Percentiles rank a stretch among this genome's conserved stretches.
These are phyloP conservation scores for Sesamia nonagrioides DNA, from an alignment of 1,140 invertebrate species.

Conservation along the genomic window DNA sequence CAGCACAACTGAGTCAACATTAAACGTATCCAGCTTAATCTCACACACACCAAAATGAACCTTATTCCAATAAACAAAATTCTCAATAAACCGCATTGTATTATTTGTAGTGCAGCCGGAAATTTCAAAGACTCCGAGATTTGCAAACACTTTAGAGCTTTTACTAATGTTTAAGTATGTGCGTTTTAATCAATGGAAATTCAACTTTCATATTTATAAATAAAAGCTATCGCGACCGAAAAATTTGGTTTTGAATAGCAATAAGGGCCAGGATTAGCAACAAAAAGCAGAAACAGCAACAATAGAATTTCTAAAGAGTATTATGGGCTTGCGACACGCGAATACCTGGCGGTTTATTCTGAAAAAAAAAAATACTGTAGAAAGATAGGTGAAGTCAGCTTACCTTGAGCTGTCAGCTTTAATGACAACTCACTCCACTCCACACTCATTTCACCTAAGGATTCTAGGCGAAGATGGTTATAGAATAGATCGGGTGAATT, in stretches of 20 bases:
- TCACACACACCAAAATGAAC: background rate
- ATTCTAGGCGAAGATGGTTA: too few species aligned
- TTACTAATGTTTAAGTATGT: conserved; percentile 4
- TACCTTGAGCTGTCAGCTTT: too few species aligned
- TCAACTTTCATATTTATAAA: background rate
- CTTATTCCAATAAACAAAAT: background rate
- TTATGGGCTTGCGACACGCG: conserved; percentile 9
- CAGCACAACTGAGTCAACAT: conserved; percentile 45
- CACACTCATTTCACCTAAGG: too few species aligned
- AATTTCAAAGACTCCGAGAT: conserved; percentile 25
- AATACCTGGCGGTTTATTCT: background rate
- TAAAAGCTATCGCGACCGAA: background rate
- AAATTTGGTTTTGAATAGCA: background rate
- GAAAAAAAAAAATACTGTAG: too few species aligned
- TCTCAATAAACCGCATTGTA: background rate
- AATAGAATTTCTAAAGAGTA: conserved; percentile 25
- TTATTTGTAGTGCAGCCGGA: background rate
- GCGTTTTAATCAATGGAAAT: conserved; percentile 16
- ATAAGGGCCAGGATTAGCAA: conserved; percentile 20
- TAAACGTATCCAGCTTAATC: background rate
- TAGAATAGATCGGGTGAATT: background rate
- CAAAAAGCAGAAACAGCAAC: conserved; percentile 12
- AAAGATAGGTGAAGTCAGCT: too few species aligned
- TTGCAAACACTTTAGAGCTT: conserved; percentile 24
- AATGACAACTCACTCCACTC: too few species aligned